Base-by-base conservation (phyloP, 2,797 vertebrate species). In the Margarornis squamiger region DNA sequence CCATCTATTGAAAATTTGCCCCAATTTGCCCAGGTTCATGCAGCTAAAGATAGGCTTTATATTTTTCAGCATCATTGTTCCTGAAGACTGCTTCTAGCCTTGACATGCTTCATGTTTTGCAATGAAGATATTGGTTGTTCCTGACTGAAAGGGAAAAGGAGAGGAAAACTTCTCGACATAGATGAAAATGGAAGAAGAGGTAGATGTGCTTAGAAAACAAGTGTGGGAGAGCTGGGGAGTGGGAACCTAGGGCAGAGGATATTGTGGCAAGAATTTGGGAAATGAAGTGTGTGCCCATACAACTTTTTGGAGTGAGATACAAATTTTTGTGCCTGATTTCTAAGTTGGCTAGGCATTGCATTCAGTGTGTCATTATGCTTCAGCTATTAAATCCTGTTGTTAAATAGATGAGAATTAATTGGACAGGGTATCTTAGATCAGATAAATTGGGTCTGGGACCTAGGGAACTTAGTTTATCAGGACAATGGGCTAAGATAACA, bases 371-470 rank as follows among this genome's bases (percentile, higher is more conserved):
- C 57, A 36, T 82, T 59, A 77, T 67, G 32, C 65, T 80, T 68
- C 32, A 74, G 49, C 26, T 91, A 88, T 61, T 39, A 88, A 92
- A 90, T 57, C 20, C 72, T 88, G 13, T 45, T 57, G 49, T 22
- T 77, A 86, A 96, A 93, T 26, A 95, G 74, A 62, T 29, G 52
- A 43, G 24, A 93, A 81, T 72, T 91, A 92, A 85, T 91, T 94
- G 78, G 22, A 19, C 15, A 61, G 41, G 19, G 5, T 83, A 74
- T 83, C 72, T 92, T 68, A 91, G 49, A 91, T 88, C 43, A 91
- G 90, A 91, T 86, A 94, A 92, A 82, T 14, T 34, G 46, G 61
- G 24, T 63, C 38, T 91, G 75, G n/a, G 45, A 83, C 65, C 49
- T 36, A 32, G 78, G 78, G 49, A 94, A 46, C 17, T 63, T 14